phyloP scores from a whole-genome alignment of 1,140 invertebrate genomes.

The Meloidogyne hapla region DNA sequence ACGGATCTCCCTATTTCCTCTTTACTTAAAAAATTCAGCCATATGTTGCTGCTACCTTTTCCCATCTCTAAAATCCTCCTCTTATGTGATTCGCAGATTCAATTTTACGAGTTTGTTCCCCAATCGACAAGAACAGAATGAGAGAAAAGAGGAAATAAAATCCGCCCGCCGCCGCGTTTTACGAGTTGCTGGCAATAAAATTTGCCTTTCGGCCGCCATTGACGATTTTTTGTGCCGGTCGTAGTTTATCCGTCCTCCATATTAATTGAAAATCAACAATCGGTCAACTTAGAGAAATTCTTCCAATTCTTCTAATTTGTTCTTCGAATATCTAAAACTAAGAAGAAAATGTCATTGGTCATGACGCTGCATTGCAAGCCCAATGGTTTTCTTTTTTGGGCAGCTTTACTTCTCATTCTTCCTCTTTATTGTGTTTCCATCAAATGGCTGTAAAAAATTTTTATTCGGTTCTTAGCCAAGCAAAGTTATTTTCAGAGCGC shows the following conservation, averaged over 20 bases:
- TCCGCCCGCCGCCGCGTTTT: not conserved
- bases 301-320: not conserved
- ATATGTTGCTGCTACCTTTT: not conserved
- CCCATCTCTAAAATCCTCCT: not conserved
- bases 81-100: not conserved
- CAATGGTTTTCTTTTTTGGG: not conserved
- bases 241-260: not conserved
- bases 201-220: not conserved
- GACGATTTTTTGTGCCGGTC: not conserved
- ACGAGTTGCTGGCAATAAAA: slow-evolving; percentile 1
- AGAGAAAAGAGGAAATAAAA: not conserved
- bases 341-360: not conserved
- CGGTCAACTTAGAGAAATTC: not conserved
- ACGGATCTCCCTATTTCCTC: not conserved
- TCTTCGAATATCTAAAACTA: not conserved
- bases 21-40: not conserved
- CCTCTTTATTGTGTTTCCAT: slow-evolving; percentile 22
- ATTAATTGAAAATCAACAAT: not conserved
- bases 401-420: slow-evolving; percentile 5
- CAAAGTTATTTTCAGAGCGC: slow-evolving; percentile 33
- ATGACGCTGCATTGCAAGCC: not conserved
- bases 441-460: slow-evolving; percentile 51
- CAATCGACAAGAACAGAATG: not conserved
- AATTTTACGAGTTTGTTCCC: not conserved
- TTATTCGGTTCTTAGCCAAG: not conserved